Conservation (phyloP, 2,797 vertebrate species). For the Sparidentex hasta region DNA sequence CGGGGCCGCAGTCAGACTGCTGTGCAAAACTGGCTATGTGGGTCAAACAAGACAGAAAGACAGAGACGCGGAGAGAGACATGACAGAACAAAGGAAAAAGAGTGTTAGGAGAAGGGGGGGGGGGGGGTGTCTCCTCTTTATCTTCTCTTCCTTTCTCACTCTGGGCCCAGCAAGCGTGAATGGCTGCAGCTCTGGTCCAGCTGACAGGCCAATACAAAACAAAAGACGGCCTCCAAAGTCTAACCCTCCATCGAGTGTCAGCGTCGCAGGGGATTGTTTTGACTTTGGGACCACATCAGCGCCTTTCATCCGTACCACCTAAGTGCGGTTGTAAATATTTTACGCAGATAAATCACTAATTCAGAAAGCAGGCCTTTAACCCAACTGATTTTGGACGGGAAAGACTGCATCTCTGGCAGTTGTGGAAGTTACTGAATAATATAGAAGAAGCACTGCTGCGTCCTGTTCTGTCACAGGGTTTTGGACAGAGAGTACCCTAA, state of each 20-base stretch:
- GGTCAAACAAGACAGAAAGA: slow-evolving; percentile 79
- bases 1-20: slow-evolving; percentile 67
- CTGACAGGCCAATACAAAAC: slow-evolving; percentile 52
- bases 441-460: slow-evolving; percentile 53
- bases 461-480: slow-evolving; percentile 62
- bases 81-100: slow-evolving; percentile 59
- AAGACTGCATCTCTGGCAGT: slow-evolving; percentile 36
- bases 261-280: slow-evolving; percentile 13
- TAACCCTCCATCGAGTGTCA: slow-evolving; percentile 22
- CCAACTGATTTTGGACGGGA: slow-evolving; percentile 61
- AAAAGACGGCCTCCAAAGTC: slow-evolving; percentile 47
- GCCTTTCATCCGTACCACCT: slow-evolving; percentile 29
- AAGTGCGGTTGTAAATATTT: slow-evolving; percentile 65
- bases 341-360: slow-evolving; percentile 49
- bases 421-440: slow-evolving; percentile 64
- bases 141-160: slow-evolving; percentile 51
- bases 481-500: slow-evolving; percentile 70
- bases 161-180: slow-evolving; percentile 54
- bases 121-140: slow-evolving; percentile 47
- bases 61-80: slow-evolving; percentile 54
- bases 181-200: slow-evolving; percentile 51
- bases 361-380: slow-evolving; percentile 21
- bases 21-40: slow-evolving; percentile 78
- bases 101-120: slow-evolving; percentile 33
- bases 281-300: slow-evolving; percentile 34